Percentiles rank a stretch among this genome's conserved stretches.
phyloP scores from a whole-genome alignment of 2,113 vertebrate genomes.

The Calonectris borealis region DNA sequence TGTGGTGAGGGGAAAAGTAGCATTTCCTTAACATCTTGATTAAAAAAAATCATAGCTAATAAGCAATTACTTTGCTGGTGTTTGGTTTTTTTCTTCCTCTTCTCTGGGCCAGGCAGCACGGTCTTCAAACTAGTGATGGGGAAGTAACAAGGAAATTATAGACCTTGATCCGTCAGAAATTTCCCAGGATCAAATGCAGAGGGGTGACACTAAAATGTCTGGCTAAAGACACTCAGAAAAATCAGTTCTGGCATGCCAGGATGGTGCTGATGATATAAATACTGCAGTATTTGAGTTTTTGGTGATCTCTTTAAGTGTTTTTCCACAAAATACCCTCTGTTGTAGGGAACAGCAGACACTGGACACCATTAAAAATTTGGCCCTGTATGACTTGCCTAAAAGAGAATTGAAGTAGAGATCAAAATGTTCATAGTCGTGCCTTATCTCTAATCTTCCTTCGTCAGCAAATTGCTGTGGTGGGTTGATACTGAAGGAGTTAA shows the following conservation, averaged over 20 bases:
- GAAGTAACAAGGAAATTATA: conserved; percentile 25
- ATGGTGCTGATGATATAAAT: not conserved
- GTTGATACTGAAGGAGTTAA: not conserved
- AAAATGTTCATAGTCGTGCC: not conserved
- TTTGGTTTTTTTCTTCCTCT: not conserved
- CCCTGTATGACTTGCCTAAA: not conserved
- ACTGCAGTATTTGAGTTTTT: not conserved
- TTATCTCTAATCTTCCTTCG: not conserved
- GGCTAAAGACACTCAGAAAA: not conserved
- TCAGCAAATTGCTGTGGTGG: not conserved
- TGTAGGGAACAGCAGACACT: not conserved
- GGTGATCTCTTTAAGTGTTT: not conserved
- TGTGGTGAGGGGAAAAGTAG: not conserved
- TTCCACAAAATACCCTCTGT: not conserved
- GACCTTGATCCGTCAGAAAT: not conserved
- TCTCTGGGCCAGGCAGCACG: not conserved
- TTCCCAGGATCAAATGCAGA: not conserved
- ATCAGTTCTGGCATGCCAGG: not conserved
- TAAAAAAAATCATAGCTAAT: not conserved
- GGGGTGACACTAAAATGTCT: not conserved
- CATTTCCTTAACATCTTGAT: not conserved
- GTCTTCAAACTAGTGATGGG: not conserved
- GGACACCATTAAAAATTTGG: not conserved
- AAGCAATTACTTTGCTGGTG: not conserved
- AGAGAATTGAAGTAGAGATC: not conserved